Conservation (phyloP, 2,113 vertebrate genomes). For the Parus major region DNA sequence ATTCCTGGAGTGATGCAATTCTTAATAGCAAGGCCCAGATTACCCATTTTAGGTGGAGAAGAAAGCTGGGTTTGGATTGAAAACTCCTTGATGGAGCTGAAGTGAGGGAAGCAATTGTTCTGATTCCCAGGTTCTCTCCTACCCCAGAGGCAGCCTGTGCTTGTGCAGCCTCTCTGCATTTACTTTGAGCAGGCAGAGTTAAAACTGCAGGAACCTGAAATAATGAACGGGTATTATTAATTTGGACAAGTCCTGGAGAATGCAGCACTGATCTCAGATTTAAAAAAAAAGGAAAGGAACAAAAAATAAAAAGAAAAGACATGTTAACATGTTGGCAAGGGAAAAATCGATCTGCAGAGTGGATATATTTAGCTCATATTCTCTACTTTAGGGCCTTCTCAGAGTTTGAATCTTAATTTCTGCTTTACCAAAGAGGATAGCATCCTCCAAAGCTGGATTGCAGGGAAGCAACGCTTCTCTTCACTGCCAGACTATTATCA, state of each 20-base stretch:
- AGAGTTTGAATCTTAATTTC: not conserved
- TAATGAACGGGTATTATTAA: not conserved
- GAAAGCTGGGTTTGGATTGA: not conserved
- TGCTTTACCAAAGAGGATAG: not conserved
- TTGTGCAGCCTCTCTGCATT: not conserved
- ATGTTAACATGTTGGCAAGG: not conserved
- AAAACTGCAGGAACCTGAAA: not conserved
- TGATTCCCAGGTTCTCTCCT: not conserved
- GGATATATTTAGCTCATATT: constrained; percentile 24
- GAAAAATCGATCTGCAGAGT: not conserved
- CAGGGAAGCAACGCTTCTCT: not conserved
- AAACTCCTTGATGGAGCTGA: not conserved
- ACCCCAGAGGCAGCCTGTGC: not conserved
- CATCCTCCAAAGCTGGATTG: not conserved
- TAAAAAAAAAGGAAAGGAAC: too few species aligned
- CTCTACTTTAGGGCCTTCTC: not conserved
- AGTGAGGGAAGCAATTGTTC: not conserved
- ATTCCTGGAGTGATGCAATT: not conserved
- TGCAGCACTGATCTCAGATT: not conserved
- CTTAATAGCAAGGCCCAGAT: not conserved
- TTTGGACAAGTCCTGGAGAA: not conserved
- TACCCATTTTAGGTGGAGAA: not conserved
- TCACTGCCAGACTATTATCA: constrained; percentile 14
- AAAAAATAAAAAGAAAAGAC: not conserved
- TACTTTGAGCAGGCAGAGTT: not conserved